Base-by-base conservation (phyloP, 92 coral and sea anemone genomes). In the Micromussa lordhowensis region DNA sequence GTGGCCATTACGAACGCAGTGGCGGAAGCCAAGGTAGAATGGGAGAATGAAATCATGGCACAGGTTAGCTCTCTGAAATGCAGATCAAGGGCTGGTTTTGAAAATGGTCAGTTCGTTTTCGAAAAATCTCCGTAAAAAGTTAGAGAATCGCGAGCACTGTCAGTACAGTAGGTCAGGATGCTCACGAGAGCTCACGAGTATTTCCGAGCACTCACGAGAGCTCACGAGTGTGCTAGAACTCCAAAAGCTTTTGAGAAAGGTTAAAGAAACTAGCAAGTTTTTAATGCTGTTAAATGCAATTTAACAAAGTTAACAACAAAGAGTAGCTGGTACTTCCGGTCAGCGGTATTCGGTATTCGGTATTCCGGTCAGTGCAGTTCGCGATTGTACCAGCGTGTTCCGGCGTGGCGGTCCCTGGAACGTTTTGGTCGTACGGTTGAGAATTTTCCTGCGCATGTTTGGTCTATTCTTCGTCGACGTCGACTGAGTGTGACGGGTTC, bases 1-100 rank as follows among this genome's bases (percentile, higher is more conserved):
- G 97, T 94, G 58, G 96, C 95, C 24, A 90, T 91, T 32, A 94
- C 96, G 48, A 95, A 98, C 77, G 98, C 99, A 61, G 93, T 98
- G 54, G 98, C 98, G 3, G 96, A 93, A 85, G 98, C 99, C 18
- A 96, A 88, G 83, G 79, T 82, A 14, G 93, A 94, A 51, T 98
- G 98, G 99, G 94, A 98, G 30, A 90, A 79, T 68, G 98, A 94
- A 49, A 77, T 85, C 38, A 85, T 79, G 71, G 71, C 83, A 55
- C 95, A 89, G 58, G 92, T 93, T 72, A 70, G 91, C 53, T 1
- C 30, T 44, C 11, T 22, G 44, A 68, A 12, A 9, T 3, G 57
- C 14, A 66, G 71, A 66, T 66, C 71, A 63, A 63, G 29, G 69
- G 69, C 29, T 63, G 69, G 29, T 63, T 63, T 63, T 12, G 32